These are phyloP conservation scores for Oreochromis niloticus DNA, from an alignment of 2,113 vertebrate genomes.

Conservation along the genomic window DNA sequence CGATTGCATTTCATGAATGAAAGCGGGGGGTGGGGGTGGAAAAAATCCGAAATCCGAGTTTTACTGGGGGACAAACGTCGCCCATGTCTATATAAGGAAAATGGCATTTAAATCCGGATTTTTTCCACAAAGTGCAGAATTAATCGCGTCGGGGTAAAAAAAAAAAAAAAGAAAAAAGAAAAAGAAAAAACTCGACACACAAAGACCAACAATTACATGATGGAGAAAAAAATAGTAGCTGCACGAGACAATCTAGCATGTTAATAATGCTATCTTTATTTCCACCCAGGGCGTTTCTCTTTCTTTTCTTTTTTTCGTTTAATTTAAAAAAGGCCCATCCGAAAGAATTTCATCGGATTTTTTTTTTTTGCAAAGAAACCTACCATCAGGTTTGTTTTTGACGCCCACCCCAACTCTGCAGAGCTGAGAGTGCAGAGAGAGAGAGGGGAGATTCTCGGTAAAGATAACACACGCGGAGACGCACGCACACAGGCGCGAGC, in stretches of 20 bases:
- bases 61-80: not conserved
- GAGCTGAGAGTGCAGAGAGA: conserved; percentile 64
- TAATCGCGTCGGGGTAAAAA: not conserved
- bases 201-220: conserved; percentile 27
- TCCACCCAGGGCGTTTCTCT: not conserved
- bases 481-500: conserved; percentile 62
- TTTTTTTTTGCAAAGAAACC: conserved; percentile 64
- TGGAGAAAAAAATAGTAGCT: not conserved
- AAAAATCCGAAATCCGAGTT: not conserved
- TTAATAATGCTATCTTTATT: not conserved
- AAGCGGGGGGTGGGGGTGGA: not conserved
- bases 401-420: conserved; percentile 80
- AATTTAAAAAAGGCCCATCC: conserved; percentile 35
- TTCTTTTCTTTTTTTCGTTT: not conserved
- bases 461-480: conserved; percentile 72
- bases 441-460: conserved; percentile 77
- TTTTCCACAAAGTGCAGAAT: not conserved
- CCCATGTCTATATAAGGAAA: not conserved
- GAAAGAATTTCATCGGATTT: conserved; percentile 45
- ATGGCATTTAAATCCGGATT: conserved; percentile 9
- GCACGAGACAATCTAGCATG: not conserved
- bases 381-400: conserved; percentile 77
- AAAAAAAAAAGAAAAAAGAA: not conserved
- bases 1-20: conserved; percentile 35
- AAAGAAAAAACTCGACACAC: not conserved